A percentile compares a stretch with the other conserved stretches of the same genome.
phyloP scores from a whole-genome alignment of 2,888 invertebrate genomes.

The Corythucha ciliata region DNA sequence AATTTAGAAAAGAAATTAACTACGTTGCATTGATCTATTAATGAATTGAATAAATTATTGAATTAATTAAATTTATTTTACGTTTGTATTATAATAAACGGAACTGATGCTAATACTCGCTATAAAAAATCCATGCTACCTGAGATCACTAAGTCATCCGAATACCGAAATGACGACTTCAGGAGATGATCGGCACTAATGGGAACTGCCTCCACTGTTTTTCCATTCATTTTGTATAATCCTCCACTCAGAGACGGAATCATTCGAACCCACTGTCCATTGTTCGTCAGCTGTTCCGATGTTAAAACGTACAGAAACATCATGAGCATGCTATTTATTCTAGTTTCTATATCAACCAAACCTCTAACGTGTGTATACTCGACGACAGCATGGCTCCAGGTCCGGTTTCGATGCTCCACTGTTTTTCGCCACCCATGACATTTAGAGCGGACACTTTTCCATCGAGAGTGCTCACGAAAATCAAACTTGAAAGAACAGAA shows the following conservation, averaged over 20 bases:
- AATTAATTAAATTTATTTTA: no score
- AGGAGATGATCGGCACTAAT: conserved; percentile 78
- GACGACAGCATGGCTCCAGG: conserved; percentile 72
- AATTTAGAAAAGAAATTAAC: no score
- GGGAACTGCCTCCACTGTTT: conserved; percentile 71
- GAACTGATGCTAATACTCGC: no score
- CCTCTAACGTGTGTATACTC: conserved; percentile 79
- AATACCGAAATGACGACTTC: conserved; percentile 76
- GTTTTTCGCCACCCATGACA: conserved; percentile 55
- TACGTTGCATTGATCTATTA: no score
- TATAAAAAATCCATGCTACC: no score
- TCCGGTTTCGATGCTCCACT: conserved; percentile 73
- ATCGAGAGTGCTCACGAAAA: conserved; percentile 84
- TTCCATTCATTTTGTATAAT: conserved; percentile 84
- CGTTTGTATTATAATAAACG: no score
- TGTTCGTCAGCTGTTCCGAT: conserved; percentile 57
- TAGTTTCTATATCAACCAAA: no score
- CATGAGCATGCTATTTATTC: no score
- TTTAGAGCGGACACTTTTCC: conserved; percentile 77
- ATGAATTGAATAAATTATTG: no score
- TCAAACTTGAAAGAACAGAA: no score
- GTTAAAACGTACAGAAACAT: no score
- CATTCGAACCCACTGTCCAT: conserved; percentile 76
- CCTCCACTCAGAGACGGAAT: conserved; percentile 89
- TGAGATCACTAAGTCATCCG: conserved; percentile 74